A percentile compares a stretch with the other conserved stretches of the same genome.
phyloP scores from a whole-genome alignment of 2,888 invertebrate genomes.

The Bedellia somnulentella region DNA sequence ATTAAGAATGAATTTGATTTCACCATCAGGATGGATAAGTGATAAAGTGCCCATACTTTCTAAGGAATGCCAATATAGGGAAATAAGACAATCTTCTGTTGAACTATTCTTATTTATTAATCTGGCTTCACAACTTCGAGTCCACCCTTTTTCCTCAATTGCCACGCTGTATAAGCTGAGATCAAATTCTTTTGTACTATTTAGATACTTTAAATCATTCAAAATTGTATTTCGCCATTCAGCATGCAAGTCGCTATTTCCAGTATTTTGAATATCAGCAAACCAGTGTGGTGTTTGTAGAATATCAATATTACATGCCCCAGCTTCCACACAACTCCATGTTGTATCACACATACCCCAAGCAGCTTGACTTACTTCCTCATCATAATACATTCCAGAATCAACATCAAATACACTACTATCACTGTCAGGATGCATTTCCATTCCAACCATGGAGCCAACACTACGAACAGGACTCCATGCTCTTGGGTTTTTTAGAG shows the following conservation, averaged over 20 bases:
- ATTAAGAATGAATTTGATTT: conserved; percentile 72
- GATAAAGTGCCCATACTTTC: conserved; percentile 75
- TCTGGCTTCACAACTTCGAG: conserved; percentile 79
- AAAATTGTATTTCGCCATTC: conserved; percentile 78
- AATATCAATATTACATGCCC: conserved; percentile 77
- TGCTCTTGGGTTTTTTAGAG: conserved; percentile 77
- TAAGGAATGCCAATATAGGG: conserved; percentile 79
- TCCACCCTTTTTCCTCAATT: conserved; percentile 84
- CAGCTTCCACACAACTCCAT: conserved; percentile 81
- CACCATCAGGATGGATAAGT: conserved; percentile 76
- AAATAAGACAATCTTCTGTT: conserved; percentile 76
- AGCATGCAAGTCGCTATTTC: conserved; percentile 67
- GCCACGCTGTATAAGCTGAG: conserved; percentile 72
- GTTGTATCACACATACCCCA: conserved; percentile 81
- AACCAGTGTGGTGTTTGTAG: conserved; percentile 78
- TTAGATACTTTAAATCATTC: conserved; percentile 65
- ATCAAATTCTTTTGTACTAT: conserved; percentile 41
- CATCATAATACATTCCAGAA: conserved; percentile 79
- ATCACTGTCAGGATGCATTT: conserved; percentile 85
- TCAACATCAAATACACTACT: conserved; percentile 80
- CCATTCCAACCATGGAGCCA: conserved; percentile 80
- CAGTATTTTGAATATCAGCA: conserved; percentile 60
- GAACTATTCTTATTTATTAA: conserved; percentile 57
- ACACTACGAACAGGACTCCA: conserved; percentile 90
- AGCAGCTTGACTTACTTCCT: conserved; percentile 71